Evolutionary conservation across 1,140 invertebrate genomes (phyloP).

Genomic region (Linepithema humile): DNA sequence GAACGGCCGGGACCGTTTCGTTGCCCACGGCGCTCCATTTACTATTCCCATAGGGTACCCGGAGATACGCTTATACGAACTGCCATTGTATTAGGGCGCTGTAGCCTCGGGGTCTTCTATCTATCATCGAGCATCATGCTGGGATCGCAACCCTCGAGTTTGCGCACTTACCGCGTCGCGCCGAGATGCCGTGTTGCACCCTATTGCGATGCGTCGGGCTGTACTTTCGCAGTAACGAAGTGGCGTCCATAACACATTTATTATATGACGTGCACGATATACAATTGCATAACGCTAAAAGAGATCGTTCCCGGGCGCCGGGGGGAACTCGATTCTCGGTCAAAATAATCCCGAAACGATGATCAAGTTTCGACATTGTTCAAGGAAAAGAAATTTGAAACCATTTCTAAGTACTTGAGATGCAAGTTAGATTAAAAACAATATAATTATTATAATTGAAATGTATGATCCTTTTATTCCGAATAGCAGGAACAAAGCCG

Average conservation of each 20-base stretch:
- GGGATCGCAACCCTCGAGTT: slow-evolving; percentile 67
- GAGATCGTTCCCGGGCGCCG: background rate
- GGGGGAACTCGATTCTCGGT: background rate
- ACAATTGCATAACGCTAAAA: slow-evolving; percentile 45
- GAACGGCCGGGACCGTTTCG: slow-evolving; percentile 38
- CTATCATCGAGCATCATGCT: slow-evolving; percentile 73
- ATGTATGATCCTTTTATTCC: background rate
- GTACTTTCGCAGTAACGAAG: slow-evolving; percentile 42
- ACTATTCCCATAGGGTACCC: slow-evolving; percentile 64
- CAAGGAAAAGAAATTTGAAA: background rate
- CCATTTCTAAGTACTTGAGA: background rate
- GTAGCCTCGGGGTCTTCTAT: slow-evolving; percentile 70
- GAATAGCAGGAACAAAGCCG: background rate
- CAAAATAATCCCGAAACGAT: background rate
- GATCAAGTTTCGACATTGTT: background rate
- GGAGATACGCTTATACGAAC: slow-evolving; percentile 13
- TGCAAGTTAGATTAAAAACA: background rate
- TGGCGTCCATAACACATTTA: slow-evolving; percentile 56
- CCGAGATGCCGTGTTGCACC: slow-evolving; percentile 45
- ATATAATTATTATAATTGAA: slow-evolving; percentile 1
- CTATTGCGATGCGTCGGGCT: slow-evolving; percentile 47
- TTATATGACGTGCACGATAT: slow-evolving; percentile 29
- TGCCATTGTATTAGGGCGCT: slow-evolving; percentile 66
- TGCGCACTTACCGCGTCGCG: slow-evolving; percentile 55
- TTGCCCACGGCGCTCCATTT: slow-evolving; percentile 54